Base-by-base conservation (phyloP, 2,113 vertebrate genomes). In the Marmota monax region DNA sequence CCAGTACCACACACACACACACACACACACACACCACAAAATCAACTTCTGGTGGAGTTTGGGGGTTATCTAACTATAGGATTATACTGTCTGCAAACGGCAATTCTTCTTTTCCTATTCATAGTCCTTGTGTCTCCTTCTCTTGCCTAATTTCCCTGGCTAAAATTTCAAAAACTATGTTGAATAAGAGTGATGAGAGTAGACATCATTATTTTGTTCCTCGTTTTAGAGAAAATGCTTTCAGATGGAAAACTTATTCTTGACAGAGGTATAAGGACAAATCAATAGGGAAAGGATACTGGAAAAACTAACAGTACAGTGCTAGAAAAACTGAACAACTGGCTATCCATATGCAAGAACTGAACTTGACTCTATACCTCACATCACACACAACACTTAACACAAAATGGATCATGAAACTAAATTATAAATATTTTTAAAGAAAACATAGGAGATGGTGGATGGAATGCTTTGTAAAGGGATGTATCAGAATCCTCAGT, bases 391-490 rank as follows among this genome's bases (percentile, higher is more conserved):
- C 10, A 92, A 80, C 29, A 80, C 32, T 48, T 48, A 61, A 53
- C 29, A 37, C 27, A 92, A 92, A 73, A 92, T 29, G 18, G 76
- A 56, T 69, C 67, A 80, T 18, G 74, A 42, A 82, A 16, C 22
- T 88, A 92, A 88, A 23, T 76, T 76, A 3, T 69, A 39, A 94
- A 79, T 79, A 88, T 69, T 88, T 23, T 69, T 83, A 6, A 95
- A 67, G 37, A 83, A 88, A 83, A 88, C 39, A 23, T 29, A 88
- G 4, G 18, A 72, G 23, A 48, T 29, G 53, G 42, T 42, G 5
- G 20, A 80, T 37, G 34, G 61, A 23, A 88, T 23, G 20, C 18
- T 58, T 94, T 94, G 23, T 84, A 88, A 84, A 73, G 76, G 74
- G 17, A 67, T 34, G 5, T 70, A 53, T 51, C 61, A 87, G 88